Conservation (phyloP, 2,888 invertebrate species). For the Caenorhabditis drosophilae region DNA sequence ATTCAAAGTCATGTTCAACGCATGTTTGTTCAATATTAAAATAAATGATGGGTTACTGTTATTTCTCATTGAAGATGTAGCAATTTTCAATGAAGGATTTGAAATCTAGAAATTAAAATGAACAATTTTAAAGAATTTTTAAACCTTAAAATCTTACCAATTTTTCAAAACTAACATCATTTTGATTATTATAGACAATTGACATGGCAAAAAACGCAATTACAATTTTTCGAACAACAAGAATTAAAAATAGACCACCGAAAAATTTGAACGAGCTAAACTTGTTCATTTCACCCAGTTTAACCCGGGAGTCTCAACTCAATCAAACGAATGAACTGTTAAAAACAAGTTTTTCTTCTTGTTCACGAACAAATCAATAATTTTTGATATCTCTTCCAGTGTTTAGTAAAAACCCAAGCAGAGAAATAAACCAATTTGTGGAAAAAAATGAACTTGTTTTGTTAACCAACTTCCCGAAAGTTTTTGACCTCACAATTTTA, state of each 20-base stretch:
- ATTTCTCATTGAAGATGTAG: background rate
- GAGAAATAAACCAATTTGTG: no score
- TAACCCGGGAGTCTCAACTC: background rate
- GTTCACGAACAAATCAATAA: no score
- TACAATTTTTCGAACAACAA: conserved; percentile 54
- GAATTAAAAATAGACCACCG: conserved; percentile 16
- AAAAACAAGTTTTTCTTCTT: no score
- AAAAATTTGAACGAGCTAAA: background rate
- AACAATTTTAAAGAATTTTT: background rate
- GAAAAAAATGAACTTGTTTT: no score
- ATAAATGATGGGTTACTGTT: conserved; percentile 29
- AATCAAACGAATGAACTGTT: background rate
- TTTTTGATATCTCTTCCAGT: no score
- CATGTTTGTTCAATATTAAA: conserved; percentile 62
- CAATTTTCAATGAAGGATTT: background rate
- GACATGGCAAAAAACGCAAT: conserved; percentile 58
- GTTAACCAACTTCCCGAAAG: no score
- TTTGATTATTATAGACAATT: conserved; percentile 43
- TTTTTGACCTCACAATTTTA: no score
- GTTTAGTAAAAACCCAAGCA: no score
- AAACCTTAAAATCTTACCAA: conserved; percentile 41
- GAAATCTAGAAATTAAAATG: conserved; percentile 15
- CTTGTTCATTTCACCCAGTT: no score
- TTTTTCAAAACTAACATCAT: conserved; percentile 46
- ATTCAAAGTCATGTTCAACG: conserved; percentile 66